Percentiles rank a stretch among this genome's conserved stretches.
phyloP scores from a whole-genome alignment of 2,113 vertebrate genomes.

The rabbit (Oryctolagus cuniculus) region DNA sequence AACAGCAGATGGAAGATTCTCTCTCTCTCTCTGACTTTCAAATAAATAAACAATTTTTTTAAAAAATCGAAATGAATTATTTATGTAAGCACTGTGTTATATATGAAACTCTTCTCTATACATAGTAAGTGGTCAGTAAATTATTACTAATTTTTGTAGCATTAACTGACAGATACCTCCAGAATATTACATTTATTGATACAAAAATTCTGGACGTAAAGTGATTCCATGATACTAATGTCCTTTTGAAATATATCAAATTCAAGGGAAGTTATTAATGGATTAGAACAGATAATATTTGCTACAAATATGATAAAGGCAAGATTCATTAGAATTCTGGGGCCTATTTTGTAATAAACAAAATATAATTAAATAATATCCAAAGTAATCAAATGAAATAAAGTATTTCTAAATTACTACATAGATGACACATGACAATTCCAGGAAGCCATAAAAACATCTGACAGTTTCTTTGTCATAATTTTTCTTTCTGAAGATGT shows the following conservation, averaged over 20 bases:
- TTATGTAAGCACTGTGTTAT: background rate
- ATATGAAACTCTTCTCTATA: background rate
- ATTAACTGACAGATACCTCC: background rate
- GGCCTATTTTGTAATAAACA: constrained; percentile 17
- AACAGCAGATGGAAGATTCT: too few species aligned
- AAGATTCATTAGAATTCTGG: background rate
- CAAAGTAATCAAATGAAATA: constrained; percentile 47
- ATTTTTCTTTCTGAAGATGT: background rate
- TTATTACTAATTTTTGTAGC: background rate
- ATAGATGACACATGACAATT: background rate
- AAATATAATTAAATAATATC: constrained; percentile 49
- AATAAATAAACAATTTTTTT: too few species aligned
- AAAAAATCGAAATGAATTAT: constrained; percentile 37
- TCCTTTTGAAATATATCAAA: background rate
- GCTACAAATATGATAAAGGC: background rate
- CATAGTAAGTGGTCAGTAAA: background rate
- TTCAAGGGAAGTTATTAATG: constrained; percentile 26
- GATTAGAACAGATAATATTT: background rate
- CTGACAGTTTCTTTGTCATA: background rate
- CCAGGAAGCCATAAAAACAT: background rate
- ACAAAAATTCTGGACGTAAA: background rate
- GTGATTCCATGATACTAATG: background rate
- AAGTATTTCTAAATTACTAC: background rate
- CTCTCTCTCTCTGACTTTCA: too few species aligned
- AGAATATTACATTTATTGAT: background rate